phyloP scores from a whole-genome alignment of 2,113 vertebrate genomes.

The Danionella cerebrum region DNA sequence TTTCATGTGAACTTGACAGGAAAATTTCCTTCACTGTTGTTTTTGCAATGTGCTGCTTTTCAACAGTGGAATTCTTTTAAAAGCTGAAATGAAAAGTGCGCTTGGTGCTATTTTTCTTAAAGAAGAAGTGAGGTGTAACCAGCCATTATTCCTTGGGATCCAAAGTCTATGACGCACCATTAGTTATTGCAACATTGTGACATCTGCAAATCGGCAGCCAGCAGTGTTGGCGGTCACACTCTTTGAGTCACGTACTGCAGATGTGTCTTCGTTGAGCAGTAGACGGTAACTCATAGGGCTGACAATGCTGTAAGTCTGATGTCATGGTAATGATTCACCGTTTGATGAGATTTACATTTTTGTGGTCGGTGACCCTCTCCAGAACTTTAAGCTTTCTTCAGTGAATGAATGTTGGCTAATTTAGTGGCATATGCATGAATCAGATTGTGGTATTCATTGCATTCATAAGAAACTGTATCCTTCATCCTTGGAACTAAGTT shows the following conservation, averaged over 20 bases:
- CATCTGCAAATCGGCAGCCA: background rate
- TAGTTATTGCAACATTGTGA: background rate
- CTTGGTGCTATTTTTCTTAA: background rate
- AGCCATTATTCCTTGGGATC: background rate
- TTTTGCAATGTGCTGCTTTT: background rate
- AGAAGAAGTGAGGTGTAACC: background rate
- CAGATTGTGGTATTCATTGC: too few species aligned
- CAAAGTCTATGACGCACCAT: background rate
- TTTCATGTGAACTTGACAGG: constrained; percentile 50
- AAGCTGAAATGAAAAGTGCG: background rate
- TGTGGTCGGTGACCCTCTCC: constrained; percentile 23
- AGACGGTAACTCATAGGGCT: constrained; percentile 10
- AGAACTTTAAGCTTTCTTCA: constrained; percentile 24
- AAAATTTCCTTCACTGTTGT: constrained; percentile 22
- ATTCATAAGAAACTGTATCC: too few species aligned
- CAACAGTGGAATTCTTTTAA: background rate
- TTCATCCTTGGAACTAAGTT: too few species aligned
- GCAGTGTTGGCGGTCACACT: background rate
- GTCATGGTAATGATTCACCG: constrained; percentile 16
- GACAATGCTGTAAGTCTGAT: constrained; percentile 28
- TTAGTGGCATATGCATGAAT: too few species aligned
- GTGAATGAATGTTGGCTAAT: constrained; percentile 9
- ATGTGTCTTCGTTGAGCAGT: constrained; percentile 41
- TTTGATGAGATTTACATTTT: constrained; percentile 25
- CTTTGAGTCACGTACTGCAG: background rate